Conservation (phyloP, 2,797 vertebrate genomes). For the Agapornis canus region DNA sequence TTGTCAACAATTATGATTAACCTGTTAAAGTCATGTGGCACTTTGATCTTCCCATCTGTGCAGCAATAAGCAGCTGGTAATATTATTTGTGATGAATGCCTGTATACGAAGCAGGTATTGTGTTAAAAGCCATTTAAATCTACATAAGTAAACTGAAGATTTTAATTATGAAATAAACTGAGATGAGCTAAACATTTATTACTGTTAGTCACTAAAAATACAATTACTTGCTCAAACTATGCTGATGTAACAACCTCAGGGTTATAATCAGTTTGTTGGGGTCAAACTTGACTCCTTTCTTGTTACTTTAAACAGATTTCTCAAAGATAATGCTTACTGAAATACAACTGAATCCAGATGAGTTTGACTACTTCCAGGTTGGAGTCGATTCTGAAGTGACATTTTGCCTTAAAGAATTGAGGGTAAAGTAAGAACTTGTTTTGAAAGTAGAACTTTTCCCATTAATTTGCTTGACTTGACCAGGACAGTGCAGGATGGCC, state of each 20-base stretch:
- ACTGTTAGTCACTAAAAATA: not conserved
- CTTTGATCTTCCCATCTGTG: not conserved
- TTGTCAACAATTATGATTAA: not conserved
- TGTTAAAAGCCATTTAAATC: not conserved
- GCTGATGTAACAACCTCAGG: not conserved
- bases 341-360: constrained; percentile 86
- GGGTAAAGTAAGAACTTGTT: constrained; percentile 79
- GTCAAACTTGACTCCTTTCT: not conserved
- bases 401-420: constrained; percentile 94
- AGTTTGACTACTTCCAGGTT: constrained; percentile 92
- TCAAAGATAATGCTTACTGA: constrained; percentile 84
- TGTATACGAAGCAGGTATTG: not conserved
- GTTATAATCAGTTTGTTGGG: not conserved
- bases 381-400: constrained; percentile 88
- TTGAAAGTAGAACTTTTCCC: not conserved
- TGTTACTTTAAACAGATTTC: constrained; percentile 76
- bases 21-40: not conserved
- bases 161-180: not conserved
- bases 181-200: not conserved
- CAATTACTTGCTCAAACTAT: not conserved
- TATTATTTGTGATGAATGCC: not conserved
- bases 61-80: not conserved
- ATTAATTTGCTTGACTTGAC: not conserved
- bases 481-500: not conserved
- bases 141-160: not conserved